A percentile compares a stretch with the other conserved stretches of the same genome.
phyloP scores from a whole-genome alignment of 1,140 invertebrate species.

The Trissolcus basalis region DNA sequence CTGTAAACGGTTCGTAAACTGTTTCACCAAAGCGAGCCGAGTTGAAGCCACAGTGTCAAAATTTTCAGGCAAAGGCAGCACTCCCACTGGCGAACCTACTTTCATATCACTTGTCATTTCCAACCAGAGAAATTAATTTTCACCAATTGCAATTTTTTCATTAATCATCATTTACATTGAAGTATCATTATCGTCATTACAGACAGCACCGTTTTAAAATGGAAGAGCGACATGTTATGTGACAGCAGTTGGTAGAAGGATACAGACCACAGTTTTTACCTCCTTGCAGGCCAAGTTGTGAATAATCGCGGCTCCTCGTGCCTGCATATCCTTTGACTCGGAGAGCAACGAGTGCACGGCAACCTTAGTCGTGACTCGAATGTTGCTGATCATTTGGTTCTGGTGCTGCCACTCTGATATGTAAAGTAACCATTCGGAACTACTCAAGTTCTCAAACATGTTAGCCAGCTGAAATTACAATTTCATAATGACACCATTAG shows the following conservation, averaged over 20 bases:
- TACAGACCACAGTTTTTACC: slow-evolving; percentile 97
- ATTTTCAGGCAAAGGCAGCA: slow-evolving; percentile 68
- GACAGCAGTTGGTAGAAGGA: slow-evolving; percentile 68
- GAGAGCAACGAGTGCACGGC: slow-evolving; percentile 90
- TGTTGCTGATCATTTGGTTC: slow-evolving; percentile 87
- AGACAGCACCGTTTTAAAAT: slow-evolving; percentile 26
- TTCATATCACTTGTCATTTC: slow-evolving; percentile 30
- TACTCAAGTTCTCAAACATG: slow-evolving; percentile 91
- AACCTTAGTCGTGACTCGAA: slow-evolving; percentile 92
- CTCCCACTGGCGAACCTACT: slow-evolving; percentile 60
- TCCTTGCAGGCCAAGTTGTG: slow-evolving; percentile 96
- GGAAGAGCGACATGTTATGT: slow-evolving; percentile 42
- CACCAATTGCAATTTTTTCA: slow-evolving; percentile 10
- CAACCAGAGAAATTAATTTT: slow-evolving; percentile 45
- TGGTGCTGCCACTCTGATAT: slow-evolving; percentile 92
- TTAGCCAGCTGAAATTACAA: slow-evolving; percentile 85
- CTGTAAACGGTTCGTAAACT: slow-evolving; percentile 38
- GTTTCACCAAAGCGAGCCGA: slow-evolving; percentile 43
- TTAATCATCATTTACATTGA: slow-evolving; percentile 25
- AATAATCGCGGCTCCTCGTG: slow-evolving; percentile 89
- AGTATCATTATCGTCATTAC: slow-evolving; percentile 13
- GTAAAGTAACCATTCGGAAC: slow-evolving; percentile 94
- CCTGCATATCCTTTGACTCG: slow-evolving; percentile 83
- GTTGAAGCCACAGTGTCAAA: slow-evolving; percentile 37
- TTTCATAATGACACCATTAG: not conserved